These are phyloP conservation scores for Melanostoma mellinum DNA, from an alignment of 2,888 invertebrate genomes.

Conservation along the genomic window DNA sequence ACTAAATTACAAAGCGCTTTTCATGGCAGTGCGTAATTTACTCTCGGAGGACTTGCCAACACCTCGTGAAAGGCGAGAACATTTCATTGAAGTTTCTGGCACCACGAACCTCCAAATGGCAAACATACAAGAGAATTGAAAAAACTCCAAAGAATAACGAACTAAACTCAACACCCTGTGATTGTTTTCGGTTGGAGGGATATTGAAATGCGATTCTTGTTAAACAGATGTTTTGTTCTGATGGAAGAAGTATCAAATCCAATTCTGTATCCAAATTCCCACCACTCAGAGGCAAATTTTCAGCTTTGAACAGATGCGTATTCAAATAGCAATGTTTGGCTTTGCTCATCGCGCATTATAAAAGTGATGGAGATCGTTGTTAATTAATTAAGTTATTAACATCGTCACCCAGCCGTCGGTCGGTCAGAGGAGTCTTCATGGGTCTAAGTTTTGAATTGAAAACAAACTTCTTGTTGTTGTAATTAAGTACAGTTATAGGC, in stretches of 20 bases:
- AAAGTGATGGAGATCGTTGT: conserved; percentile 40
- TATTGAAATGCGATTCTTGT: conserved; percentile 62
- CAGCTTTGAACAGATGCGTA: conserved; percentile 24
- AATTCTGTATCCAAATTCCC: conserved; percentile 19
- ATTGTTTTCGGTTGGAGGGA: background rate
- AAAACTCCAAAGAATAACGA: too few relatives aligned
- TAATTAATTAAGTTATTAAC: conserved; percentile 33
- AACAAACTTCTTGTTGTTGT: conserved; percentile 8
- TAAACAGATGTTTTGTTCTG: conserved; percentile 58
- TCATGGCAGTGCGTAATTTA: too few relatives aligned
- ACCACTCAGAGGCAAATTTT: conserved; percentile 31
- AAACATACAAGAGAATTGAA: too few relatives aligned
- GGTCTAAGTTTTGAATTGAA: too few relatives aligned
- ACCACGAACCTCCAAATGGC: too few relatives aligned
- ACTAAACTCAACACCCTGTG: conserved; percentile 12
- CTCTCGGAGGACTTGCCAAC: too few relatives aligned
- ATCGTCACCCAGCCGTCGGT: conserved; percentile 1
- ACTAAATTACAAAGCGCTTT: too few relatives aligned
- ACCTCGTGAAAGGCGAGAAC: too few relatives aligned
- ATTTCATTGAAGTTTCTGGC: too few relatives aligned
- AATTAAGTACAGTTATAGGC: too few relatives aligned
- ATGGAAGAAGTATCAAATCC: conserved; percentile 30
- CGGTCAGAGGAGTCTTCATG: too few relatives aligned
- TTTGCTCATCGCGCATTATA: background rate
- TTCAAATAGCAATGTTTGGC: background rate